phyloP scores from a whole-genome alignment of 2,888 invertebrate genomes.

The Lamellibrachia satsuma region DNA sequence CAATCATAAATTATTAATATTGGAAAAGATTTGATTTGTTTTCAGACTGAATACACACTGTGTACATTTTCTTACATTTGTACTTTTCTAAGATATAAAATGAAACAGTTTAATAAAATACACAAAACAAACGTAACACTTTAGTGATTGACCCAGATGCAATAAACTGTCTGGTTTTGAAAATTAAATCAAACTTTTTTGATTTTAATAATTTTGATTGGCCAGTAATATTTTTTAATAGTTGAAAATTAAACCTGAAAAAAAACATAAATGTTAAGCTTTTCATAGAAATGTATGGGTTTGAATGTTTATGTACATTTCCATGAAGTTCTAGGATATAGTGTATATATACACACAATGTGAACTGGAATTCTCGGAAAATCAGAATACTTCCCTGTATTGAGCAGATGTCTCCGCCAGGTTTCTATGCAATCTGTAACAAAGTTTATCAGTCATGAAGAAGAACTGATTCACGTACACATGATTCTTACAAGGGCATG shows the following conservation, averaged over 20 bases:
- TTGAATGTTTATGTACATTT: background rate
- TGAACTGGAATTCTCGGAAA: background rate
- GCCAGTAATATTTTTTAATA: background rate
- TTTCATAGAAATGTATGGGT: background rate
- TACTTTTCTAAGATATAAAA: background rate
- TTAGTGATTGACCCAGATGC: background rate
- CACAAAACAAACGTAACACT: no score
- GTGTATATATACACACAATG: no score
- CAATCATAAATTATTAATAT: background rate
- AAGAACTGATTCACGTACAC: background rate
- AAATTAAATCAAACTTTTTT: background rate
- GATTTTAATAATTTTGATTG: conserved; percentile 4
- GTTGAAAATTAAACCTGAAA: background rate
- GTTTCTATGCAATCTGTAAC: background rate
- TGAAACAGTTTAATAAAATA: background rate
- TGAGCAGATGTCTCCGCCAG: no score
- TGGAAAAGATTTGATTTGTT: background rate
- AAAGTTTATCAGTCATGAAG: background rate
- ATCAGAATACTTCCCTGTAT: background rate
- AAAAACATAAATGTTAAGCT: background rate
- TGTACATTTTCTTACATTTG: background rate
- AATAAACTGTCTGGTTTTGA: background rate
- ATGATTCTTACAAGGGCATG: background rate
- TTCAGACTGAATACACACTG: background rate
- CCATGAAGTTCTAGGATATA: background rate